These are phyloP conservation scores for Haliclona indistincta DNA, from an alignment of 37 sponge, comb jelly and placozoan species.

Conservation along the genomic window DNA sequence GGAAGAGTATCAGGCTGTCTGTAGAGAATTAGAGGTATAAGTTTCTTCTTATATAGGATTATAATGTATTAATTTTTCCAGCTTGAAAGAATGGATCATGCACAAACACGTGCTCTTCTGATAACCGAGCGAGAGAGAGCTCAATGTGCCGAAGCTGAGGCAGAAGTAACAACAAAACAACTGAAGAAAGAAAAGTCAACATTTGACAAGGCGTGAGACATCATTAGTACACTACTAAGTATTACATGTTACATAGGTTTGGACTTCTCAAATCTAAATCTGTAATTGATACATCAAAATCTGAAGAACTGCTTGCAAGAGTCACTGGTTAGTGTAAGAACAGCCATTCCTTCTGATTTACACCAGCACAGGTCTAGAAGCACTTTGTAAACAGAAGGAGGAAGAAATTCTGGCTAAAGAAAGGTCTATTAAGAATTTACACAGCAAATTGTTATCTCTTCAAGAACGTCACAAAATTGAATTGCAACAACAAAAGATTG, in stretches of 20 bases:
- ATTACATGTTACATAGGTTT: conserved; percentile 33
- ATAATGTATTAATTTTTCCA: conserved; percentile 7
- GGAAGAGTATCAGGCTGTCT: too few relatives aligned
- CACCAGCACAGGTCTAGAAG: conserved; percentile 50
- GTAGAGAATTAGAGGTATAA: not conserved
- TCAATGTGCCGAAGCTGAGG: conserved; percentile 44
- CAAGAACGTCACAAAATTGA: conserved; percentile 52
- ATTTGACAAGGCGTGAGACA: conserved; percentile 75
- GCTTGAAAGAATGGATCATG: conserved; percentile 55
- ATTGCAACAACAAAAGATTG: conserved; percentile 48
- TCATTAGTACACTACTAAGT: not conserved
- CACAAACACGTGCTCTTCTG: conserved; percentile 26
- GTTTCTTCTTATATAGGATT: not conserved
- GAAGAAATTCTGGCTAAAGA: conserved; percentile 46
- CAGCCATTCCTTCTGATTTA: not conserved
- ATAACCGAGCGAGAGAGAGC: conserved; percentile 39
- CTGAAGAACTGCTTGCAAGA: conserved; percentile 57
- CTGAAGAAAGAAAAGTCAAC: conserved; percentile 73
- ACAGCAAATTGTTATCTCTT: conserved; percentile 4
- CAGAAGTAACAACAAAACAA: conserved; percentile 43
- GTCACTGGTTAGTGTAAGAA: conserved; percentile 46
- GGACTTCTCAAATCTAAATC: conserved; percentile 68
- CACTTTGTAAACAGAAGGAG: conserved; percentile 51
- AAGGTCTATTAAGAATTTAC: conserved; percentile 18
- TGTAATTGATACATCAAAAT: conserved; percentile 44